Evolutionary conservation across 2,888 invertebrate species (phyloP).

Genomic region (Macaria notata): DNA sequence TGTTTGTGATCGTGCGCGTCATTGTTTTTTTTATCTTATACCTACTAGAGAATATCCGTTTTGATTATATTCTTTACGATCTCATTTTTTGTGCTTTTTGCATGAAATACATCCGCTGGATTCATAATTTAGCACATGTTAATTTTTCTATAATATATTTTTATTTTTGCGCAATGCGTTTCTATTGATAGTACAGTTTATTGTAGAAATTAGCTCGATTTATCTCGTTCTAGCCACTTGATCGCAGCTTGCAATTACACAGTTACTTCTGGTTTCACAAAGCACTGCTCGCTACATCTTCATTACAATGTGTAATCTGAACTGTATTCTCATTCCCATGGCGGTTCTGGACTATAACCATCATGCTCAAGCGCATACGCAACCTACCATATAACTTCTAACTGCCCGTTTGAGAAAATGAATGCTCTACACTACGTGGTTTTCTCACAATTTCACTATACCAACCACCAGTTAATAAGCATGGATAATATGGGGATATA

Average conservation of each 20-base stretch:
- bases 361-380: conserved; percentile 43
- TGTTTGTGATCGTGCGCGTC: conserved; percentile 18
- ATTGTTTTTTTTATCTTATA: conserved; percentile 16
- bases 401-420: conserved; percentile 13
- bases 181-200: too few species aligned
- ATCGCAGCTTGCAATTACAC: conserved; percentile 4
- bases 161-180: too few species aligned
- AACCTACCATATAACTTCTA: conserved; percentile 44
- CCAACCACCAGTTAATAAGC: conserved; percentile 25
- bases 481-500: conserved; percentile 41
- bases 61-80: conserved; percentile 21
- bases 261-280: conserved; percentile 16
- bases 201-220: too few species aligned
- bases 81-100: conserved; percentile 18
- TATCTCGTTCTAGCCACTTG: background rate
- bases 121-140: background rate
- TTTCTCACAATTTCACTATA: conserved; percentile 21
- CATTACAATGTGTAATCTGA: conserved; percentile 52
- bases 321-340: conserved; percentile 66
- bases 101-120: background rate
- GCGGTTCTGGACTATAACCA: conserved; percentile 68
- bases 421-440: background rate
- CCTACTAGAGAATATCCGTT: conserved; percentile 21
- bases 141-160: too few species aligned
- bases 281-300: conserved; percentile 15